phyloP scores from a whole-genome alignment of 1,140 invertebrate species.

The Geopemphigus sp. region DNA sequence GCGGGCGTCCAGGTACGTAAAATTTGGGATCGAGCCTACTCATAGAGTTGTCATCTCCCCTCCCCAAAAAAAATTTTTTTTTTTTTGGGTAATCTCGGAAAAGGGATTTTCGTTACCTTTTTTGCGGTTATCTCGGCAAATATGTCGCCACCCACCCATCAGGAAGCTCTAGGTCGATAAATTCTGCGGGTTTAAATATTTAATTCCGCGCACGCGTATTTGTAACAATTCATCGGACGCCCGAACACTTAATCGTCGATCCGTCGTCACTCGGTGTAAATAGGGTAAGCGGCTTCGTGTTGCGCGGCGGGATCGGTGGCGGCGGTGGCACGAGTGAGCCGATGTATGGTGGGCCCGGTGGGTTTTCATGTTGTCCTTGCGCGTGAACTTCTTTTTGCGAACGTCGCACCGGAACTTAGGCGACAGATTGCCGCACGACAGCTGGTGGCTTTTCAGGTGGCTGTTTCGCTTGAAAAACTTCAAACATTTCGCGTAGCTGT shows the following conservation, averaged over 20 bases:
- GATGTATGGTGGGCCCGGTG: constrained; percentile 57
- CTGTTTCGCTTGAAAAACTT: constrained; percentile 53
- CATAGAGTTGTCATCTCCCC: too few species aligned
- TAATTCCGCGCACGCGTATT: too few species aligned
- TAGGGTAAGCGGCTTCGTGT: background rate
- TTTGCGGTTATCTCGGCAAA: too few species aligned
- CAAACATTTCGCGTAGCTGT: constrained; percentile 60
- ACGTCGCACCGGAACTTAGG: constrained; percentile 64
- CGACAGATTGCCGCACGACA: constrained; percentile 57
- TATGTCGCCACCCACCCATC: too few species aligned
- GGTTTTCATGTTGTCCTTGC: constrained; percentile 58
- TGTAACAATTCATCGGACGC: too few species aligned
- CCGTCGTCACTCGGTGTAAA: constrained; percentile 8
- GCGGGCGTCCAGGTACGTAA: too few species aligned
- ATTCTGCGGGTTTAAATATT: too few species aligned
- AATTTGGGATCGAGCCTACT: too few species aligned
- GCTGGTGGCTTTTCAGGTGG: constrained; percentile 50
- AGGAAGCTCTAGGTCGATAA: too few species aligned
- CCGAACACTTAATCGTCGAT: constrained; percentile 2
- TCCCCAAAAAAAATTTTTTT: too few species aligned
- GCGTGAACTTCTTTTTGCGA: constrained; percentile 62
- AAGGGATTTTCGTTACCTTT: too few species aligned
- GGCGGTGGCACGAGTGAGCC: background rate
- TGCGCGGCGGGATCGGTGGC: background rate
- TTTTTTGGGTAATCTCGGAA: too few species aligned